Evolutionary conservation across 2,797 vertebrate species (phyloP).

Genomic region (Oreochromis grahami): DNA sequence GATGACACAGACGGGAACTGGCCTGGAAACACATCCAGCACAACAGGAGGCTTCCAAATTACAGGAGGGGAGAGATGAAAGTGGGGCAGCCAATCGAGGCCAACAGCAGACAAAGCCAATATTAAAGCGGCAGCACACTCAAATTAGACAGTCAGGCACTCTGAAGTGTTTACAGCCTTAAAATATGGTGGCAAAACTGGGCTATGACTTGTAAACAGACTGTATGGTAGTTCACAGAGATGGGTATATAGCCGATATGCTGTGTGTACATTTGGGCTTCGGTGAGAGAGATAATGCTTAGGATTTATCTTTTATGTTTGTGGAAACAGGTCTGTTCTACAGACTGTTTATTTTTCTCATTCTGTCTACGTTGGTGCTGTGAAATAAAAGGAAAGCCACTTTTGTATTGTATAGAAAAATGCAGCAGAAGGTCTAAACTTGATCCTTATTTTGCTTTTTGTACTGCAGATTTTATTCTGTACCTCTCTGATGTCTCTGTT

Average conservation of each 20-base stretch:
- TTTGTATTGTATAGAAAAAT: background rate
- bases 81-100: constrained; percentile 42
- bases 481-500: background rate
- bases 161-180: constrained; percentile 5
- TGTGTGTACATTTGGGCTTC: background rate
- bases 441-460: background rate
- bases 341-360: background rate
- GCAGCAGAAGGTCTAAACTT: background rate
- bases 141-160: background rate
- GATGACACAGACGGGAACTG: constrained; percentile 48
- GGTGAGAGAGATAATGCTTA: fast-evolving
- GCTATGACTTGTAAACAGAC: background rate
- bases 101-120: constrained; percentile 30
- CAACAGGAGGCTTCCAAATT: constrained; percentile 54
- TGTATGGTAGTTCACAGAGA: background rate
- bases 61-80: constrained; percentile 55
- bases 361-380: background rate
- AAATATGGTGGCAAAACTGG: background rate
- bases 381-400: background rate
- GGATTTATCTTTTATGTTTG: background rate
- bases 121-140: constrained; percentile 29
- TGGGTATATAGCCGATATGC: background rate
- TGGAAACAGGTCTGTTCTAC: background rate
- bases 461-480: background rate
- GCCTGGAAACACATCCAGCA: constrained; percentile 44